Evolutionary conservation across 1,140 invertebrate species (phyloP).

Genomic region (Polyergus mexicanus): DNA sequence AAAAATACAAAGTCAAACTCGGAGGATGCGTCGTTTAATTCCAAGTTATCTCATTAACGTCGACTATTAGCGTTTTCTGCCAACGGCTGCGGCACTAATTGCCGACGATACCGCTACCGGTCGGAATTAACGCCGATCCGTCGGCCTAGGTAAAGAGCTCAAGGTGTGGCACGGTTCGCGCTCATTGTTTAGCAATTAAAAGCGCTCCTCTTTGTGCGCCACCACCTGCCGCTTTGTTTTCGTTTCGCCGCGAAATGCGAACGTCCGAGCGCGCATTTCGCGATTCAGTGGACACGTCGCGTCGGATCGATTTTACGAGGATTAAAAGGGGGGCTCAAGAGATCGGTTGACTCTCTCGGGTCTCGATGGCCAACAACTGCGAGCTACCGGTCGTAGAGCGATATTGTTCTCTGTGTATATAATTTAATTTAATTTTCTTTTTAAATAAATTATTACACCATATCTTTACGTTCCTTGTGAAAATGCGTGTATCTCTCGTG

Average conservation of each 20-base stretch:
- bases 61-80: slow-evolving; percentile 35
- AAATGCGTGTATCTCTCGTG: too few species aligned
- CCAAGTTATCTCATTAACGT: slow-evolving; percentile 12
- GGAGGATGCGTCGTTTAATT: slow-evolving; percentile 31
- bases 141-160: slow-evolving; percentile 79
- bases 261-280: slow-evolving; percentile 79
- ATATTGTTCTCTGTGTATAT: not conserved
- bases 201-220: slow-evolving; percentile 80
- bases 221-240: slow-evolving; percentile 83
- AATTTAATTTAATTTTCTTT: too few species aligned
- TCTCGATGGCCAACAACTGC: not conserved
- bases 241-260: slow-evolving; percentile 69
- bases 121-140: slow-evolving; percentile 68
- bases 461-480: not conserved
- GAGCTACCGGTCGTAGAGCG: not conserved
- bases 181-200: slow-evolving; percentile 85
- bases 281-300: slow-evolving; percentile 82
- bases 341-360: slow-evolving; percentile 10
- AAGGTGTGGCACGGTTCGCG: slow-evolving; percentile 80
- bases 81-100: slow-evolving; percentile 64
- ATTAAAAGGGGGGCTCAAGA: not conserved
- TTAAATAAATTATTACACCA: not conserved
- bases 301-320: slow-evolving; percentile 5
- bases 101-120: slow-evolving; percentile 38
- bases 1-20: not conserved